Percentiles rank a stretch among this genome's conserved stretches.
Conservation (phyloP, 2,113 vertebrate genomes). For the Larimichthys polyactis region DNA sequence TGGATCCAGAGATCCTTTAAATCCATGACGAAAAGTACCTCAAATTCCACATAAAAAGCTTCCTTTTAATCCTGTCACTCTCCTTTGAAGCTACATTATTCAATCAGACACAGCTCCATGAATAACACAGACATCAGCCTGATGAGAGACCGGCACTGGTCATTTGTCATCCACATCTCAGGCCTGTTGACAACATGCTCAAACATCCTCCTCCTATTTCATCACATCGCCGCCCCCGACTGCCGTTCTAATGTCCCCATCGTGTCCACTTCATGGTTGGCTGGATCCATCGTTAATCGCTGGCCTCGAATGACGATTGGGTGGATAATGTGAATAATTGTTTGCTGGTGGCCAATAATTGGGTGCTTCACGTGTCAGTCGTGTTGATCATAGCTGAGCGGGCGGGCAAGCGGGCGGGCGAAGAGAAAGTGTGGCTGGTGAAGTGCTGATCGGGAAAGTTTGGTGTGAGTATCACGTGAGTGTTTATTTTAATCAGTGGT, state of each 20-base stretch:
- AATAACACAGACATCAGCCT: conserved; percentile 66
- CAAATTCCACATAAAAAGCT: conserved; percentile 40
- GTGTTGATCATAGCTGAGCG: conserved; percentile 36
- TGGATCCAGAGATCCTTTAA: conserved; percentile 21
- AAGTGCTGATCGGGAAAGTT: neutral
- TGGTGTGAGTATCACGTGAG: neutral
- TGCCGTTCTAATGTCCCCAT: conserved; percentile 72
- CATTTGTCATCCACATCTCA: conserved; percentile 75
- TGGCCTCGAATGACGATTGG: conserved; percentile 57
- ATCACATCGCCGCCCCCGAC: conserved; percentile 47
- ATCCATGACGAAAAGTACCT: neutral
- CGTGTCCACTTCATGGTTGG: conserved; percentile 78
- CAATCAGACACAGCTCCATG: conserved; percentile 53
- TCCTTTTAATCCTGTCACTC: conserved; percentile 40
- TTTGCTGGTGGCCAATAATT: conserved; percentile 62
- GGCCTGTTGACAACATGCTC: conserved; percentile 74
- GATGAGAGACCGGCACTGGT: conserved; percentile 62
- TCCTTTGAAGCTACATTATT: conserved; percentile 46
- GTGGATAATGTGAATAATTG: conserved; percentile 75
- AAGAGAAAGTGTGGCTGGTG: neutral
- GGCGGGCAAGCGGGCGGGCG: neutral
- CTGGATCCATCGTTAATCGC: conserved; percentile 73
- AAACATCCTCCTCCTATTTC: conserved; percentile 57
- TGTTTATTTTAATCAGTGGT: neutral
- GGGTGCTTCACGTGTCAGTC: conserved; percentile 44